Evolutionary conservation across 2,113 vertebrate genomes (phyloP), one percentile per base, ranked within the genome.

Genomic region (Setophaga petechia): DNA sequence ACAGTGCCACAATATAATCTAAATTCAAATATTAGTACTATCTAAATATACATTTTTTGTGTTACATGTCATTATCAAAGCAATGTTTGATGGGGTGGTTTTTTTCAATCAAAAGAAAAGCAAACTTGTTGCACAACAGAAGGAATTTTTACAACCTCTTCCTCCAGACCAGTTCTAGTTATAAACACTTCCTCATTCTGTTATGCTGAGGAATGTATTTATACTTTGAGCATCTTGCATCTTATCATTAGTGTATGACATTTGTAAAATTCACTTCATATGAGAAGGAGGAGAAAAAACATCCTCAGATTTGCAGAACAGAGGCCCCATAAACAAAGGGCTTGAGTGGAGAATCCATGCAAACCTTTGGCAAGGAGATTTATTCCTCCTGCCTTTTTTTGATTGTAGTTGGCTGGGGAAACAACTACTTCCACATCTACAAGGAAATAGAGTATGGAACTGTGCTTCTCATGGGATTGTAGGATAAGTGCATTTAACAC

Each of bases 111-210:
- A 69, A 51, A 21, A 17, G 68, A 66, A 86, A 94, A 63, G 71
- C 39, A 93, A 86, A 84, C 52, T 22, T 69, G 33, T 94, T 96
- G 93, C 73, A 72, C 51, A 96, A 95, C 1, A 65, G 17, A 68
- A 66, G 76, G 65, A 90, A 68, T 89, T 94, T 95, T 80, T 67
- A 83, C 77, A 21, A 92, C 27, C 35, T 78, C 92, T 93, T 95
- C 77, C 77, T 91, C 47, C 31, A 72, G 46, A 57, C 16, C 47
- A 89, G 58, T 41, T 85, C 37, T 46, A 65, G n/a, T 39, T 74
- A 51, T 80, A 88, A 73, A 74, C 52, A 84, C 35, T 96, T 93
- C 92, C 94, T 96, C 79, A 78, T 95, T 93, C 88, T 77, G 28
- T 46, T 65, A 74, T 21, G 37, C 47, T 86, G 61, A 84, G 41